A percentile compares a stretch with the other conserved stretches of the same genome.
Conservation (phyloP, 2,113 vertebrate genomes). For the Macrotus californicus region DNA sequence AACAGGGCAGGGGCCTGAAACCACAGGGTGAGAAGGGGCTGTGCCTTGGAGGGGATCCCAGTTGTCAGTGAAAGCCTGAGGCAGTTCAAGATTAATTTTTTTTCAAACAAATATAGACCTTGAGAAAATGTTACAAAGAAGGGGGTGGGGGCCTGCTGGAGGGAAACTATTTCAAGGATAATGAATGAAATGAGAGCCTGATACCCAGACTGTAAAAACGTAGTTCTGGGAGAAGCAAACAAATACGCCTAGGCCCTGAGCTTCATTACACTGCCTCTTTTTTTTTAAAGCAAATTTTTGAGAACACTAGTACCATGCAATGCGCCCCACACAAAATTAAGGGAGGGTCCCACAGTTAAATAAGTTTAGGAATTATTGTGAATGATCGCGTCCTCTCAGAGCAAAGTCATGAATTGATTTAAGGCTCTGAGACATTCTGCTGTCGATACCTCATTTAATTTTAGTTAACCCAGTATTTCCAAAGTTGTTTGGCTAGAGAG, state of each 20-base stretch:
- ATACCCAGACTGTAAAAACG: neutral
- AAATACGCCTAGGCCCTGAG: neutral
- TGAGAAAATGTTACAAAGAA: neutral
- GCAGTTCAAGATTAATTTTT: conserved; percentile 4
- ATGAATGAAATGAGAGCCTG: neutral
- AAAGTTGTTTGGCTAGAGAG: neutral
- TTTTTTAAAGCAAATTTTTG: neutral
- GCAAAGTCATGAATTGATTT: neutral
- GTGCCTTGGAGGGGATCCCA: neutral
- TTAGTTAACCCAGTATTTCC: neutral
- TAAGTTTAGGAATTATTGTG: neutral
- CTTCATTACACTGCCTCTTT: neutral
- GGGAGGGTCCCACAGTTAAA: neutral
- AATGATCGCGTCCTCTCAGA: neutral
- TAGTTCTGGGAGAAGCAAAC: neutral
- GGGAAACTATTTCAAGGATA: neutral
- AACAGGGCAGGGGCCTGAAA: neutral
- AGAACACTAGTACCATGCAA: neutral
- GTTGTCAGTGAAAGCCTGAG: neutral
- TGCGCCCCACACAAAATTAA: neutral
- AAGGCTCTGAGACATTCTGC: neutral
- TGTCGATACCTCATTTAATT: neutral
- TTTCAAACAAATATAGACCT: neutral
- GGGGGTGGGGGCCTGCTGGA: neutral
- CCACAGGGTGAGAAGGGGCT: neutral